Conservation (phyloP, 2,797 vertebrate species). For the Triplophysa bombifrons region DNA sequence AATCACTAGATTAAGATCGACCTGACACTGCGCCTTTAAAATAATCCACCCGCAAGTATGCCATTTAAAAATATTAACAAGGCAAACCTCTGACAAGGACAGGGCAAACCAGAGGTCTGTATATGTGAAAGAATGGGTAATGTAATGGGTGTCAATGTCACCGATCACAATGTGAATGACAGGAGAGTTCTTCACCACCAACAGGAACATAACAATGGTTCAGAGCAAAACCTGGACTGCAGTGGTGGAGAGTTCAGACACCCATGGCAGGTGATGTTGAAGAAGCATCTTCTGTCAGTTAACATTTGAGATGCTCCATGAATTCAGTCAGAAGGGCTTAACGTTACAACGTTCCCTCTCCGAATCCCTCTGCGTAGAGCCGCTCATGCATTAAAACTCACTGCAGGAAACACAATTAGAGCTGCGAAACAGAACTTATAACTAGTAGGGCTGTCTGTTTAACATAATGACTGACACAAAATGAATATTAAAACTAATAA, state of each 20-base stretch:
- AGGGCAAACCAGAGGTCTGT: slow-evolving; percentile 36
- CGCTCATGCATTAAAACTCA: slow-evolving; percentile 4
- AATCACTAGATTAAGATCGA: slow-evolving; percentile 70
- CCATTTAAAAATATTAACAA: slow-evolving; percentile 71
- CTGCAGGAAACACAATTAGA: background rate
- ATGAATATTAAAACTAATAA: too few species aligned
- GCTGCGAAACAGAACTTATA: background rate
- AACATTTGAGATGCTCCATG: slow-evolving; percentile 73
- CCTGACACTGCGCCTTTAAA: slow-evolving; percentile 69
- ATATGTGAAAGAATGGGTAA: slow-evolving; percentile 25
- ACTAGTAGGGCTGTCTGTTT: background rate
- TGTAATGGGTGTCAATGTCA: slow-evolving; percentile 57
- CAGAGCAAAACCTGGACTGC: slow-evolving; percentile 57
- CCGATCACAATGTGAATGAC: slow-evolving; percentile 64
- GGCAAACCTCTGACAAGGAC: slow-evolving; percentile 53
- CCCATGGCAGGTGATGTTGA: slow-evolving; percentile 74
- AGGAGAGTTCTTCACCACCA: slow-evolving; percentile 35
- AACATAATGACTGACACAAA: too few species aligned
- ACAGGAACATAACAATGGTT: slow-evolving; percentile 28
- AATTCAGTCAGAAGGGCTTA: slow-evolving; percentile 75
- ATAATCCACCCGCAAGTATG: slow-evolving; percentile 75
- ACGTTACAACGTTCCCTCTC: slow-evolving; percentile 61
- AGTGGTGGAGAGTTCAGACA: slow-evolving; percentile 59
- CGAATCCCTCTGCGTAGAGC: slow-evolving; percentile 43
- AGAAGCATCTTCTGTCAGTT: slow-evolving; percentile 73